Evolutionary conservation across 2,113 vertebrate genomes (phyloP), one percentile per base, ranked within the genome.

Genomic region (Mesoclemmys tuberculata): DNA sequence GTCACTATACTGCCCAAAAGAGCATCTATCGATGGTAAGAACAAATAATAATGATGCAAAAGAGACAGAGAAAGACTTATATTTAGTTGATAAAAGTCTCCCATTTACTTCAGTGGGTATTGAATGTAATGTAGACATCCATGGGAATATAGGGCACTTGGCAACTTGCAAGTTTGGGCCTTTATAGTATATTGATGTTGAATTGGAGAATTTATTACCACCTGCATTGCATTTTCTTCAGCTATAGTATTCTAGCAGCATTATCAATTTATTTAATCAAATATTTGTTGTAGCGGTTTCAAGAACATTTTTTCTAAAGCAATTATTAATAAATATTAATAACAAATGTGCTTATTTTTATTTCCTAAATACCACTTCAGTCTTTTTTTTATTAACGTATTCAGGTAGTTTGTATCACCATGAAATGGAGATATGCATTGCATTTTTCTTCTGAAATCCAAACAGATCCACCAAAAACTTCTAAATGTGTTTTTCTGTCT

Each of bases 1-100:
- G 99, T 99, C 93, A 99, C 99, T 2, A 99, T 99, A 96, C 98
- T 99, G 68, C 99, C 99, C 92, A 99, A 99, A 97, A 98, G 99
- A 96, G 99, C 99, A 2, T 99, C 99, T 52, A 99, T 99, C 93
- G 99, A 99, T 78, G 99, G 99, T 99, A 98, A 97, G 98, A 46
- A 90, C 24, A 52, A 48, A 84, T 6, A 11, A 21, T 16, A 18
- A 22, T 21, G 31, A 52, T 26, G 24, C 22, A 38, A 74, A 22
- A 61, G 44, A 48, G 31, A 44, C 74, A 80, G 16, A 44, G 41
- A 6, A 44, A 75, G 64, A 46, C 6, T 77, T 77, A 22, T 22
- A 44, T 77, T 77, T 44, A 46, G 24, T 44, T 29, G 26, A 44
- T 38, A 31, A 64, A 18, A 68, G 18, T 71, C n/a, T 29, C 87